phyloP scores from a whole-genome alignment of 2,113 vertebrate genomes.

The Campylorhamphus procurvoides region DNA sequence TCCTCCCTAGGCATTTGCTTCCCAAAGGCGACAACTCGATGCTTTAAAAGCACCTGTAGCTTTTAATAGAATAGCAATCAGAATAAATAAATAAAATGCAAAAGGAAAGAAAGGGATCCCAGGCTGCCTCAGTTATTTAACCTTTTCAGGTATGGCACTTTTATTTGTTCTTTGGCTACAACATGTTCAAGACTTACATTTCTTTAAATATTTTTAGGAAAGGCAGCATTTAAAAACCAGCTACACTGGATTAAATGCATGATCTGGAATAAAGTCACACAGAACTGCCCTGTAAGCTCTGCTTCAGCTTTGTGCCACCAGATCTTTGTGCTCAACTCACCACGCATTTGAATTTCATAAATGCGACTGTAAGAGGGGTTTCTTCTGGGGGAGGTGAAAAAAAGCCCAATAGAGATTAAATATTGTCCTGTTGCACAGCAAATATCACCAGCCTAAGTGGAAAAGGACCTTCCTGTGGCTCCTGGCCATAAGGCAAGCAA shows the following conservation, averaged over 20 bases:
- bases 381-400: neutral
- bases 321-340: neutral
- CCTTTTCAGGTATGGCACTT: neutral
- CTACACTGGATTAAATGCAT: neutral
- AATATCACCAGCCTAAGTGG: neutral
- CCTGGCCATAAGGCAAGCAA: neutral
- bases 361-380: neutral
- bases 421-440: neutral
- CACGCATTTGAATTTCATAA: neutral
- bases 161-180: neutral
- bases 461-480: neutral
- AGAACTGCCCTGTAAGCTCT: neutral
- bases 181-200: too few species aligned
- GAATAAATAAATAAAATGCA: neutral
- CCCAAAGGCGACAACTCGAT: neutral
- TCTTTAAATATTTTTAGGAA: neutral
- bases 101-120: neutral
- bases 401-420: neutral
- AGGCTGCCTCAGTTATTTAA: neutral
- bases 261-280: neutral
- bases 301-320: neutral
- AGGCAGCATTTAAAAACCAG: neutral
- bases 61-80: neutral
- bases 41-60: rapidly evolving
- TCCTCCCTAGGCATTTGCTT: neutral